Conservation (phyloP, 2,797 vertebrate genomes). For the Diplodus sargus region DNA sequence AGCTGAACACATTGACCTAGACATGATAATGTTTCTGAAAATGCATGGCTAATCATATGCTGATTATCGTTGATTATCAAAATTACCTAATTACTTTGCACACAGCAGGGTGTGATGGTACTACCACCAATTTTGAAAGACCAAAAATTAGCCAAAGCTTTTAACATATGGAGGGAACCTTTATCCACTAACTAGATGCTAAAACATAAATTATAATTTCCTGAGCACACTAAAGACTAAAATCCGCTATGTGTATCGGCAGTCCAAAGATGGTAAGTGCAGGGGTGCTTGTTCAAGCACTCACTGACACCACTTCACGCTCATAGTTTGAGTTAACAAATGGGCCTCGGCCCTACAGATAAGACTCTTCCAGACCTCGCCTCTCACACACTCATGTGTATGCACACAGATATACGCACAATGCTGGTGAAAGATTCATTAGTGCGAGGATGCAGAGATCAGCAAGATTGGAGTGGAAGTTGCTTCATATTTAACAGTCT, state of each 20-base stretch:
- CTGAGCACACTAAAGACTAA: constrained; percentile 35
- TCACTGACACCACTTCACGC: constrained; percentile 55
- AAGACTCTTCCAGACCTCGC: constrained; percentile 46
- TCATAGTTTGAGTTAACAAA: constrained; percentile 60
- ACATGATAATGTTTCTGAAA: constrained; percentile 26
- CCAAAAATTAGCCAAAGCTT: constrained; percentile 6
- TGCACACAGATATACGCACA: constrained; percentile 26
- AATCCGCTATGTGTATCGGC: constrained; percentile 46
- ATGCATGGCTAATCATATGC: constrained; percentile 23
- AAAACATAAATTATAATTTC: constrained; percentile 46
- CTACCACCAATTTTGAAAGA: neutral
- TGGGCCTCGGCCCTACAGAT: constrained; percentile 65
- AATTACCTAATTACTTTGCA: constrained; percentile 35
- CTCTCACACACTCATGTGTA: neutral
- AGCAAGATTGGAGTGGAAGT: constrained; percentile 75
- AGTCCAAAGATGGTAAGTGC: constrained; percentile 54
- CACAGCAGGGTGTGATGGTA: constrained; percentile 1
- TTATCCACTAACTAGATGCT: constrained; percentile 29
- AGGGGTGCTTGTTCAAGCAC: constrained; percentile 63
- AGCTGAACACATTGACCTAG: constrained; percentile 1
- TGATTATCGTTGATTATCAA: constrained; percentile 46
- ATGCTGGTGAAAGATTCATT: constrained; percentile 79
- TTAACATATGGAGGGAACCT: constrained; percentile 16
- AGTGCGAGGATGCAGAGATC: constrained; percentile 77
- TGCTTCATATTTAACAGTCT: constrained; percentile 80